Evolutionary conservation across 2,113 vertebrate species (phyloP).

Genomic region (Pao palembangensis): DNA sequence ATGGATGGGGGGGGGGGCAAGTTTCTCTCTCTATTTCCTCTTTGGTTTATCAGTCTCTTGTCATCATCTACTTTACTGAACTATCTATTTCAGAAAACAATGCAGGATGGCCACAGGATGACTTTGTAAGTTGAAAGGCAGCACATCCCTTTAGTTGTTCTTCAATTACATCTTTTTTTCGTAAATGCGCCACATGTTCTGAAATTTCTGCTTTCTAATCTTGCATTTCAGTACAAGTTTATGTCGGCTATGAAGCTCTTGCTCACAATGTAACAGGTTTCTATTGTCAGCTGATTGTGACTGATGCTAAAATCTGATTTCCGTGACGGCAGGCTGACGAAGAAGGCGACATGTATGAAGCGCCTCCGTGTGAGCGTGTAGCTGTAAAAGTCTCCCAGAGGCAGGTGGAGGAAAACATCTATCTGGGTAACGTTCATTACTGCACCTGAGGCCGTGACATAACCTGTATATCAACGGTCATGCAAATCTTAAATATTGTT

Average conservation of each 20-base stretch:
- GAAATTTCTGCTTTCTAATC: neutral
- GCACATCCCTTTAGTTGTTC: neutral
- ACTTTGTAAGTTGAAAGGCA: slow-evolving; percentile 68
- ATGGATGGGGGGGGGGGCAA: too few species aligned
- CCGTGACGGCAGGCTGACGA: slow-evolving; percentile 64
- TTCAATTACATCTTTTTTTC: neutral
- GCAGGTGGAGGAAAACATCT: slow-evolving; percentile 65
- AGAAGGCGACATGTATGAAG: slow-evolving; percentile 72
- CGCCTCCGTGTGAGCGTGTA: slow-evolving; percentile 70
- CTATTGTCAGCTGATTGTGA: neutral
- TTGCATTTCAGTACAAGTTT: too few species aligned
- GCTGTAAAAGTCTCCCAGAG: slow-evolving; percentile 53
- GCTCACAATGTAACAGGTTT: neutral
- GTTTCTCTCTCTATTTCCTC: neutral
- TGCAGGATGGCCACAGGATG: slow-evolving; percentile 63
- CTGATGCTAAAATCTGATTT: neutral
- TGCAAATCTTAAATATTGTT: neutral
- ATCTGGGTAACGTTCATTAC: slow-evolving; percentile 63
- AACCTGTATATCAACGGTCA: too few species aligned
- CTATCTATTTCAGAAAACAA: slow-evolving; percentile 53
- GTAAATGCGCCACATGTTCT: neutral
- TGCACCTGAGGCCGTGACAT: neutral
- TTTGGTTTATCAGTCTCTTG: neutral
- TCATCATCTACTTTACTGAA: neutral
- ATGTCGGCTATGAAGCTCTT: too few species aligned